phyloP scores from a whole-genome alignment of 2,113 vertebrate genomes.

The Myotis brandtii region DNA sequence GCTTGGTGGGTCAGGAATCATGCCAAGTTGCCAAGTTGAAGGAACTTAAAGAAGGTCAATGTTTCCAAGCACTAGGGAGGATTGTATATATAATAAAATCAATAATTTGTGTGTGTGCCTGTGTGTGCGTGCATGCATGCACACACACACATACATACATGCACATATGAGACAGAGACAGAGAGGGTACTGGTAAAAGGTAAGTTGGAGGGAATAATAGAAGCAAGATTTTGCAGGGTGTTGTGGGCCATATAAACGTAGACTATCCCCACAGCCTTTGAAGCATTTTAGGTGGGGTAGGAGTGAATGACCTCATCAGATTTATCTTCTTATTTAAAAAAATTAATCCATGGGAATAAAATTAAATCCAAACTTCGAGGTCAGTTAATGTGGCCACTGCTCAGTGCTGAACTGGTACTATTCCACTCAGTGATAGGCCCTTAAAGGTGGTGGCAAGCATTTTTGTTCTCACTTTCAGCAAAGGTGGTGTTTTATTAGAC shows the following conservation, averaged over 20 bases:
- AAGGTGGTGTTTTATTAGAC: not conserved
- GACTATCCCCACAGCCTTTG: not conserved
- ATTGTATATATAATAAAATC: not conserved
- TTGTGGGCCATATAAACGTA: not conserved
- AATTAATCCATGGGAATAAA: not conserved
- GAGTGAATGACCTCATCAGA: not conserved
- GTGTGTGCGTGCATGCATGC: too few relatives aligned
- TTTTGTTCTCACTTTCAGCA: not conserved
- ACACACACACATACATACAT: too few relatives aligned
- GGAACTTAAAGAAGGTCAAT: not conserved
- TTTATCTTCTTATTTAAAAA: not conserved
- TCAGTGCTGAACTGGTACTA: not conserved
- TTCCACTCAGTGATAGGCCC: not conserved
- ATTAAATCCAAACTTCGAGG: not conserved
- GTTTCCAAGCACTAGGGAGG: not conserved
- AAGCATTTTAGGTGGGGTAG: not conserved
- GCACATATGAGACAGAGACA: not conserved
- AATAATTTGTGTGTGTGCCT: not conserved
- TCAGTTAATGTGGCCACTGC: not conserved
- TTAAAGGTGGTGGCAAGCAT: not conserved
- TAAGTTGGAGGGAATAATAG: not conserved
- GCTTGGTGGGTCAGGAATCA: not conserved
- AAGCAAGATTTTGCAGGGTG: not conserved
- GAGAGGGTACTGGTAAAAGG: not conserved
- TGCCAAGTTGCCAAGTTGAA: not conserved